Conservation (phyloP, 2,113 vertebrate species). For the Hippocampus mohnikei region DNA sequence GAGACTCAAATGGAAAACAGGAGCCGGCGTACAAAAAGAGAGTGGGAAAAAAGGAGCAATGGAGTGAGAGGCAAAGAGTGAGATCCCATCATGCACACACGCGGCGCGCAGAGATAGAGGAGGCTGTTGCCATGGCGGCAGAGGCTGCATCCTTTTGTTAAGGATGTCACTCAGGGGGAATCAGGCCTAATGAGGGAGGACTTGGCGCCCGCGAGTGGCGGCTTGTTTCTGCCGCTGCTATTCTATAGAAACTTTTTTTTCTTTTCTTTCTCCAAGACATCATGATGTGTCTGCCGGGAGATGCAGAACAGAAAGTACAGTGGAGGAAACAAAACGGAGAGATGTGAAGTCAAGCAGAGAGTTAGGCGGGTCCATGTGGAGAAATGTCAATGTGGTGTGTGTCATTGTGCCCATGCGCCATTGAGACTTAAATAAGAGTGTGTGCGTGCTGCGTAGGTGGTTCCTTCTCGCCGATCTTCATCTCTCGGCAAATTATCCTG, state of each 20-base stretch:
- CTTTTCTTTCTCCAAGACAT: constrained; percentile 3
- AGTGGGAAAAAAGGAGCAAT: constrained; percentile 27
- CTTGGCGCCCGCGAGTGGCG: constrained; percentile 52
- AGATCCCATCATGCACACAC: constrained; percentile 64
- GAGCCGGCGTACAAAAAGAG: not conserved
- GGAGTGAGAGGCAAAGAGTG: constrained; percentile 47
- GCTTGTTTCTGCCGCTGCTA: not conserved
- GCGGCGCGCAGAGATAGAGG: constrained; percentile 61
- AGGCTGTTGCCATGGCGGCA: constrained; percentile 74
- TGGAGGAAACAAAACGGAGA: constrained; percentile 37
- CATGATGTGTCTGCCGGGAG: constrained; percentile 25
- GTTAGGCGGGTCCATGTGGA: constrained; percentile 34
- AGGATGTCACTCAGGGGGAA: constrained; percentile 75
- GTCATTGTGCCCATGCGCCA: constrained; percentile 24
- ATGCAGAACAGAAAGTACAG: constrained; percentile 7
- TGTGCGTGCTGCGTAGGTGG: constrained; percentile 56
- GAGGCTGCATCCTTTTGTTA: constrained; percentile 76
- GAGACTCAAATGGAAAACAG: not conserved
- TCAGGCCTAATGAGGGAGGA: constrained; percentile 75
- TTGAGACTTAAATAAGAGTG: constrained; percentile 33
- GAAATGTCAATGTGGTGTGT: constrained; percentile 52
- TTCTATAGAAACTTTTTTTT: not conserved
- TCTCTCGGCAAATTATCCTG: constrained; percentile 64
- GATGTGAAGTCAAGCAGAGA: constrained; percentile 41
- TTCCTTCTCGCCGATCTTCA: constrained; percentile 57